Base-by-base conservation (phyloP, 2,797 vertebrate species). In the Arremon aurantiirostris region DNA sequence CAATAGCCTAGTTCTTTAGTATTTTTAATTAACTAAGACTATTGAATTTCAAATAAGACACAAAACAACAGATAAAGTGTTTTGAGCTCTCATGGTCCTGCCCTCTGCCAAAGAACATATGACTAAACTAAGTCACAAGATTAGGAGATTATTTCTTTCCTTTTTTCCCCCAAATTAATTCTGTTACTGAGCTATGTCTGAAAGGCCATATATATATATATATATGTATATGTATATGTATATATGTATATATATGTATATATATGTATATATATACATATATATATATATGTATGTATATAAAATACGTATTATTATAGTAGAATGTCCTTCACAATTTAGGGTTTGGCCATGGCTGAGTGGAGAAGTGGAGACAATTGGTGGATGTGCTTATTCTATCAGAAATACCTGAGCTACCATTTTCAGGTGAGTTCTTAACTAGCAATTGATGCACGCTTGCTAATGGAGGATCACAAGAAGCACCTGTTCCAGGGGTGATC, bases 1-100 rank as follows among this genome's bases (percentile, higher is more conserved):
- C 63, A 84, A 35, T 60, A 79, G 39, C 17, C 2, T 21, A 66
- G 86, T 82, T 88, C 85, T 94, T 95, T 90, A 68, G 94, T 81
- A 60, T 79, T 91, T 93, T 91, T 95, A 72, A 88, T 86, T 52
- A 90, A 63, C 47, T 41, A 86, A 91, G 77, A 93, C 77, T 44
- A 53, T 8, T 52, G 91, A 68, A 76, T 90, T 96, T 89, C 66
- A 93, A 91, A 82, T 76, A 83, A 77, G 34, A 63, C 14, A 64
- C 49, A 70, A 93, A 84, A 73, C 47, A 95, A 37, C 55, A 87
- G 65, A 83, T 37, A 70, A 80, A 93, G 34, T 50, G 42, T 77
- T 96, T 47, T 73, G 63, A 88, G 71, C 21, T 70, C n/a, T 71
- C 73, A 57, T 9, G 6, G 64, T 88, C 15, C 16, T n/a, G 47